A percentile compares a stretch with the other conserved stretches of the same genome.
Conservation (phyloP, 2,113 vertebrate species). For the Gambusia holbrooki region DNA sequence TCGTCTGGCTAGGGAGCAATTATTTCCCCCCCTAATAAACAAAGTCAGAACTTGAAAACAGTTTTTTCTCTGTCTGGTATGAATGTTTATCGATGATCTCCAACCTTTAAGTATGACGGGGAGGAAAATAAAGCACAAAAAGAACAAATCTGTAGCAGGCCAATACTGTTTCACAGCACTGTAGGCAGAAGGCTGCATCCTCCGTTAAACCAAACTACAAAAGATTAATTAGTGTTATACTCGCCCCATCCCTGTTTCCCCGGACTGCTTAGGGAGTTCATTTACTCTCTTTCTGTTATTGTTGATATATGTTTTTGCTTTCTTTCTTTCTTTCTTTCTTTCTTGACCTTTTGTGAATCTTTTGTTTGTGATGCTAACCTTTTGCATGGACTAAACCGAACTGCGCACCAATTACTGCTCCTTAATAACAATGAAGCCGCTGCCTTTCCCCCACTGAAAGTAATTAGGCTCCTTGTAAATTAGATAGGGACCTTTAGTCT, state of each 20-base stretch:
- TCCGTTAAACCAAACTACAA: not conserved
- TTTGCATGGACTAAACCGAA: constrained; percentile 46
- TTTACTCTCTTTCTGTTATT: constrained; percentile 8
- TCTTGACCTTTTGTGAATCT: constrained; percentile 66
- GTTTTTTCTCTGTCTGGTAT: no score
- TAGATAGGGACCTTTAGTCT: constrained; percentile 27
- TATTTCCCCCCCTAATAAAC: not conserved
- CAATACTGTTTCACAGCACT: not conserved
- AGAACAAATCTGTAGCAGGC: no score
- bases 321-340: not conserved
- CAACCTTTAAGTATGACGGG: no score
- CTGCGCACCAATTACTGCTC: constrained; percentile 41
- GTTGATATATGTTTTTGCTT: constrained; percentile 37
- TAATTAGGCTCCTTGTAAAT: constrained; percentile 61
- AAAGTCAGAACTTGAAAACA: not conserved
- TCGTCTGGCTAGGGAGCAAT: not conserved
- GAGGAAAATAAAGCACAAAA: no score
- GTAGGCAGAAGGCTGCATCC: constrained; percentile 25
- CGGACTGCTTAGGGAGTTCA: constrained; percentile 24
- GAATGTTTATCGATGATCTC: no score
- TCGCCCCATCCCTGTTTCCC: not conserved
- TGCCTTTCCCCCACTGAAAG: constrained; percentile 47
- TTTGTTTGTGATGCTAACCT: constrained; percentile 46
- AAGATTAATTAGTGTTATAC: constrained; percentile 2
- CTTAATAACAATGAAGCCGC: constrained; percentile 63